Percentiles rank a stretch among this genome's conserved stretches.
phyloP scores from a whole-genome alignment of 2,888 invertebrate species.

The Yponomeuta malinellus region DNA sequence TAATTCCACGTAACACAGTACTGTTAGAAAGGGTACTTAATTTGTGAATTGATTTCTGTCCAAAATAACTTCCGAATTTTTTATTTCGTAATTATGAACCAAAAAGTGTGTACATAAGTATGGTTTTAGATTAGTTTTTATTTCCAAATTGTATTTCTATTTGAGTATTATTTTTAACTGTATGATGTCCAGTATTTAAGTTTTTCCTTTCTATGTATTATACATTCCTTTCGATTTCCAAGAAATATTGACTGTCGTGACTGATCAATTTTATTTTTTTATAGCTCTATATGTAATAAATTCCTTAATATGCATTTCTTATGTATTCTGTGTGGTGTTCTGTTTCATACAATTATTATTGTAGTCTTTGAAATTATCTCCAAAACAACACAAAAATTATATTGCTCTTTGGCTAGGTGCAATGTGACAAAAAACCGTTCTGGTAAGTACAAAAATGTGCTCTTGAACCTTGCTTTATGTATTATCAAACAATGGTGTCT shows the following conservation, averaged over 20 bases:
- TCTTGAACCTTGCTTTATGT: background rate
- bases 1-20: conserved; percentile 11
- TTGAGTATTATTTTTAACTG: conserved; percentile 13
- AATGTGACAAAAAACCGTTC: conserved; percentile 1
- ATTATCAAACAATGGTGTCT: background rate
- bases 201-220: background rate
- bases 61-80: conserved; percentile 5
- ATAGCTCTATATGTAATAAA: background rate
- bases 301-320: background rate
- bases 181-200: background rate
- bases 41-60: conserved; percentile 6
- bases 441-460: conserved; percentile 6
- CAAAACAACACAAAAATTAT: background rate
- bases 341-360: background rate
- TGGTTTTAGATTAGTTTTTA: background rate
- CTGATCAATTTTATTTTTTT: background rate
- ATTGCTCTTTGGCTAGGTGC: background rate
- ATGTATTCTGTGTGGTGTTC: background rate
- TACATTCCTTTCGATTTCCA: conserved; percentile 4
- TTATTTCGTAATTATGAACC: background rate
- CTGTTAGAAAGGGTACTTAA: conserved; percentile 11
- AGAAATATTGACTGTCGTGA: background rate
- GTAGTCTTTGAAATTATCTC: background rate
- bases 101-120: conserved; percentile 11
- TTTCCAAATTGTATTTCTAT: background rate